Percentiles rank a stretch among this genome's conserved stretches.
Conservation (phyloP, 2,888 invertebrate species). For the Perizoma affinitatum region DNA sequence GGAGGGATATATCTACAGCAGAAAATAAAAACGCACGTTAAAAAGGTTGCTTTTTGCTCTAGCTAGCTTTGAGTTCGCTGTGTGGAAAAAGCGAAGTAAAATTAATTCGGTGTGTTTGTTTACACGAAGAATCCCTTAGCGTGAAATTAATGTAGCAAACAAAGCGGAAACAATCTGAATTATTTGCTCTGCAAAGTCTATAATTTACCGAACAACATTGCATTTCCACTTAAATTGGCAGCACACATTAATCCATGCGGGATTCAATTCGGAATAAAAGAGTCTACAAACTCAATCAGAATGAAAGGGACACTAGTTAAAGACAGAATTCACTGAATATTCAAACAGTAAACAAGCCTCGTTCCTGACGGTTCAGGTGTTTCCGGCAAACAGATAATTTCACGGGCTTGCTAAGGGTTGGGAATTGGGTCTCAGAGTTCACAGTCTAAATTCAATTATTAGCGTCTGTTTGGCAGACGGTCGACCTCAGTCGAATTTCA, state of each 20-base stretch:
- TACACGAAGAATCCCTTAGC: slow-evolving; percentile 1
- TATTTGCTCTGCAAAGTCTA: slow-evolving; percentile 4
- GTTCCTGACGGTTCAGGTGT: slow-evolving; percentile 41
- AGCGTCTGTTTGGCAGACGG: slow-evolving; percentile 48
- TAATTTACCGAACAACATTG: slow-evolving; percentile 4
- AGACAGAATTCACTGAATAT: slow-evolving; percentile 33
- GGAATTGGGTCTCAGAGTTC: slow-evolving; percentile 47
- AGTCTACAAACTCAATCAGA: slow-evolving; percentile 19
- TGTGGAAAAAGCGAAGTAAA: not conserved
- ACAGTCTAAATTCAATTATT: slow-evolving; percentile 54
- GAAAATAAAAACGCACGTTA: no score
- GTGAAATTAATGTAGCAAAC: slow-evolving; percentile 1
- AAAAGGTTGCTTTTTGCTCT: not conserved
- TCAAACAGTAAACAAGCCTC: slow-evolving; percentile 36
- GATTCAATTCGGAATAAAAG: slow-evolving; percentile 13
- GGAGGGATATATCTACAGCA: no score
- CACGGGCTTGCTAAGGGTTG: slow-evolving; percentile 39
- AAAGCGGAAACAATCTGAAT: slow-evolving; percentile 8
- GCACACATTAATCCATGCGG: slow-evolving; percentile 12
- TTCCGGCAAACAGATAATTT: slow-evolving; percentile 51
- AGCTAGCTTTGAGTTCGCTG: not conserved
- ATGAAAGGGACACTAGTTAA: slow-evolving; percentile 28
- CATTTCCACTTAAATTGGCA: slow-evolving; percentile 12
- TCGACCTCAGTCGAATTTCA: slow-evolving; percentile 42
- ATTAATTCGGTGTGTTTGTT: not conserved